Base-by-base conservation (phyloP, 2,888 invertebrate genomes). In the Cylloceria caligata region DNA sequence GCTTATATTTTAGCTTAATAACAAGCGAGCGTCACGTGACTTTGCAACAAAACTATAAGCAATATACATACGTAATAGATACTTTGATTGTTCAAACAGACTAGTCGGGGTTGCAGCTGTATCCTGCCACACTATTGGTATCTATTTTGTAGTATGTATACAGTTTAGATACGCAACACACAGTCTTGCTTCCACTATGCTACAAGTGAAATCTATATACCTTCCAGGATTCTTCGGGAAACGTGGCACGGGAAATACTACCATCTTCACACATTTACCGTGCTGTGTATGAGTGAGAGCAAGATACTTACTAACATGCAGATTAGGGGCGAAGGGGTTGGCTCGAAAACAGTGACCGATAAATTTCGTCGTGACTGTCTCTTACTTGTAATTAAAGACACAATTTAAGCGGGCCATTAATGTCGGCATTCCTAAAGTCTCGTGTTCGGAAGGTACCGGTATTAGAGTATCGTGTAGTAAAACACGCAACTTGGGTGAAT, bases 301-400 rank as follows among this genome's bases (percentile, higher is more conserved):
- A 65, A 69, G 68, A 64, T 73, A 60, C 55, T 80, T 60, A 72
- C 65, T 52, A 42, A 87, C 88, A 84, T 87, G 88, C 88, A 89
- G 88, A 90, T 90, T 90, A 90, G 90, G 88, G 88, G 88, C 86
- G 86, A 89, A 89, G 88, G 88, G 89, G 87, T 86, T 81, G 80
- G 83, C 78, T 86, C 86, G 88, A 88, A 89, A 90, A 90, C 90
- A 88, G 88, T 90, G 90, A 89, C 91, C 90, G 86, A 91, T 91
- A 91, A 91, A 91, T 91, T 91, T 88, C 82, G 81, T 84, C 86
- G 88, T 85, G 84, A 90, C 88, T 91, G 90, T 91, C 90, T 90
- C 90, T 90, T 91, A 90, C 90, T 90, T 91, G 91, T 91, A 91
- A 91, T 91, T 91, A 91, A 91, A 91, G 90, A 90, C 89, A 91